phyloP scores from a whole-genome alignment of 1,140 invertebrate genomes.

The Agrilus planipennis region DNA sequence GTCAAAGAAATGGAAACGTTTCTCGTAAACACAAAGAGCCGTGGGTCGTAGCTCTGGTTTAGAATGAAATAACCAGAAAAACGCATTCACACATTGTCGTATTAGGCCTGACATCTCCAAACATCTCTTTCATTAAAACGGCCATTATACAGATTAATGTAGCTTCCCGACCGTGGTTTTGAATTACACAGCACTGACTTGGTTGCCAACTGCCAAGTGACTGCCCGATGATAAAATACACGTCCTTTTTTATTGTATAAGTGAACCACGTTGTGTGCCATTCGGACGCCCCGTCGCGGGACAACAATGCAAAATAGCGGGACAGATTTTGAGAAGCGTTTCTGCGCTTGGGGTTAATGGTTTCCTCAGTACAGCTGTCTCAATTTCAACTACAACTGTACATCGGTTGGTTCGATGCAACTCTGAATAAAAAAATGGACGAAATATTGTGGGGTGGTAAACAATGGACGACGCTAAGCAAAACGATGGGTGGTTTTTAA shows the following conservation, averaged over 20 bases:
- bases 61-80: conserved; percentile 32
- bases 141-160: conserved; percentile 34
- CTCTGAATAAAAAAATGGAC: too few relatives aligned
- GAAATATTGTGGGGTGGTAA: too few relatives aligned
- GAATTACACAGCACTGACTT: conserved; percentile 28
- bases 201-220: conserved; percentile 24
- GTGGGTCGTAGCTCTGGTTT: too few relatives aligned
- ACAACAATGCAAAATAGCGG: conserved; percentile 16
- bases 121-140: conserved; percentile 32
- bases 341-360: conserved; percentile 19
- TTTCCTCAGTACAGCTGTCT: conserved; percentile 27
- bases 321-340: conserved; percentile 17
- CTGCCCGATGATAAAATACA: conserved; percentile 25
- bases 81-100: conserved; percentile 33
- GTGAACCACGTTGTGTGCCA: conserved; percentile 22
- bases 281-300: conserved; percentile 19
- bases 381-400: conserved; percentile 21
- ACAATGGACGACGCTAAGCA: too few relatives aligned
- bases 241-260: conserved; percentile 25
- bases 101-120: conserved; percentile 34
- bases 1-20: too few relatives aligned
- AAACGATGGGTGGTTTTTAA: too few relatives aligned
- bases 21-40: too few relatives aligned
- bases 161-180: conserved; percentile 30
- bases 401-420: conserved; percentile 3